Percentiles rank a stretch among this genome's conserved stretches.
Evolutionary conservation across 53 echinoderm and acorn worm genomes (phyloP).

Genomic region (Glandiceps talaboti): DNA sequence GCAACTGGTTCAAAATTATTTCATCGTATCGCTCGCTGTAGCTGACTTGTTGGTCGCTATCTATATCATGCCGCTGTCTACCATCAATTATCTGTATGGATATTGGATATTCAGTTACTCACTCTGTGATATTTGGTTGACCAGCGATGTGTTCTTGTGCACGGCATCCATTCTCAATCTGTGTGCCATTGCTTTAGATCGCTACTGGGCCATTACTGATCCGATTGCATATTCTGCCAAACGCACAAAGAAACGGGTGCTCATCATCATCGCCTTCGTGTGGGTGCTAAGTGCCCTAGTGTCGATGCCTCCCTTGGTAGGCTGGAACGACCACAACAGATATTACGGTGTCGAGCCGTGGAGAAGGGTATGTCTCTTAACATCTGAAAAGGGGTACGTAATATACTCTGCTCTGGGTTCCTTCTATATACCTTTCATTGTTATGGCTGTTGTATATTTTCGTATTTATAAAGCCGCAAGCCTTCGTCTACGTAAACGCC

Average conservation of each 20-base stretch:
- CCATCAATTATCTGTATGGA: constrained; percentile 55
- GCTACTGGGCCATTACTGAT: constrained; percentile 93
- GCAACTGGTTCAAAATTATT: constrained; percentile 66
- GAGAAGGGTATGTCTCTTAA: constrained; percentile 36
- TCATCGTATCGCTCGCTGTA: constrained; percentile 84
- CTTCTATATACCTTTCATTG: constrained; percentile 86
- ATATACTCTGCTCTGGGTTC: constrained; percentile 82
- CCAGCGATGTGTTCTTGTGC: constrained; percentile 93
- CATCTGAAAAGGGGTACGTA: constrained; percentile 67
- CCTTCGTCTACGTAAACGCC: not conserved
- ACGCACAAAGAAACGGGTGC: constrained; percentile 70
- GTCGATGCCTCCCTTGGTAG: constrained; percentile 67
- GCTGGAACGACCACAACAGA: constrained; percentile 54
- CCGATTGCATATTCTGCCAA: constrained; percentile 91
- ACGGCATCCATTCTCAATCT: constrained; percentile 95
- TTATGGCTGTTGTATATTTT: constrained; percentile 80
- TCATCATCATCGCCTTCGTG: constrained; percentile 79
- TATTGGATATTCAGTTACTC: constrained; percentile 78
- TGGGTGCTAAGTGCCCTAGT: constrained; percentile 74
- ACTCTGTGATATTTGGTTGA: constrained; percentile 72
- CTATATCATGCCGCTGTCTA: constrained; percentile 90
- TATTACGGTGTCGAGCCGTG: constrained; percentile 9
- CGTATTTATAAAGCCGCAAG: constrained; percentile 79
- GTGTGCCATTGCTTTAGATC: constrained; percentile 89
- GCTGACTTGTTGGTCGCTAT: constrained; percentile 87